Base-by-base conservation (phyloP, 2,888 invertebrate species). In the Bugulina stolonifera region DNA sequence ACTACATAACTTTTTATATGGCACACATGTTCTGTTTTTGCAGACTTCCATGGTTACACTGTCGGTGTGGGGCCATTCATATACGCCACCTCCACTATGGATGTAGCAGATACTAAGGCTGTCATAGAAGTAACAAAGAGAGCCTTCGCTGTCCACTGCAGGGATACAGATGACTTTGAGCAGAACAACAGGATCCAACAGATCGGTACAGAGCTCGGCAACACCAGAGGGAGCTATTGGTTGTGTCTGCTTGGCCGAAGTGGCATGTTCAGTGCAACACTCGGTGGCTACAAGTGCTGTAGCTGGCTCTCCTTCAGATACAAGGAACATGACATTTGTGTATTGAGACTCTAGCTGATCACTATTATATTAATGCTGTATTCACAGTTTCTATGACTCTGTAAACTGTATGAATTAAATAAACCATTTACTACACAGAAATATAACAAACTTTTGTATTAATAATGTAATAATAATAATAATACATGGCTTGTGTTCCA, bases 141-240 rank as follows among this genome's bases (percentile, higher is more conserved):
- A 43, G 43, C 43, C 76, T 77, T 35, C 54, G 57, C 27, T 58
- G 73, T 35, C 55, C 76, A 18, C 71, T 79, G 52, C 32, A n/a
- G 25, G 77, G 75, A 52, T 73, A 74, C 73, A 54, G 72, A 3
- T 69, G 72, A 32, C 23, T 73, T 18, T 58, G 71, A 25, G 29
- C 71, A 32, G 70, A 73, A 57, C 58, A 25, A 14, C 34, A 58
- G 32, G 14, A 18, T 18, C 22, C 54, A 73, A 34, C 35, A n/a
- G 22, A 22, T n/a, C 32, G 23, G 10, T 18, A 22, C 32, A n/a
- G 27, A 35, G 18, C 35, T 43, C 55, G 1, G 27, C n/a, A 29
- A 43, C 34, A 69, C 34, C 14, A 14, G 69, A 18, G 43, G 43
- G 10, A 18, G 43, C 43, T 18, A 43, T 5, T 43, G 43, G 43